These are phyloP conservation scores for Telmatochromis brachygnathus DNA, from an alignment of 2,113 vertebrate species.

Conservation along the genomic window DNA sequence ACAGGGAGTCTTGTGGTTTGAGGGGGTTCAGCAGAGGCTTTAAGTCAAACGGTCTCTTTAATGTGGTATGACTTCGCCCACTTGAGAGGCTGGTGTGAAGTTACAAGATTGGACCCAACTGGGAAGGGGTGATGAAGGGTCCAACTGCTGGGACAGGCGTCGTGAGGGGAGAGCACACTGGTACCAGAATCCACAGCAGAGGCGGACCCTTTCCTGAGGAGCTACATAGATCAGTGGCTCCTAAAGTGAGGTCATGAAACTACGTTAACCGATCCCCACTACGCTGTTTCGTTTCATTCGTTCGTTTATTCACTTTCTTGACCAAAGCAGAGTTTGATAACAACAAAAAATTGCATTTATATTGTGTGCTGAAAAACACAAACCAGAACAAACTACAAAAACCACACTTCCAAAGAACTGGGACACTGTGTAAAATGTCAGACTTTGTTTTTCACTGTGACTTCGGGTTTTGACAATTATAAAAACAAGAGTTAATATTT, in stretches of 20 bases:
- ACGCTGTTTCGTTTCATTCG: not conserved
- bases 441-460: not conserved
- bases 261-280: not conserved
- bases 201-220: not conserved
- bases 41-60: constrained; percentile 51
- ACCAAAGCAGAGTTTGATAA: not conserved
- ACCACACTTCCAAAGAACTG: not conserved
- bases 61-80: constrained; percentile 70
- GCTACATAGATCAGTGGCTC: constrained; percentile 7
- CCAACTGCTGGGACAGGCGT: constrained; percentile 3
- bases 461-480: not conserved
- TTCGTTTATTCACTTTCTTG: not conserved
- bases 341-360: not conserved
- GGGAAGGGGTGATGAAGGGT: constrained; percentile 46
- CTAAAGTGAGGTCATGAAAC: not conserved
- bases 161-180: constrained; percentile 25
- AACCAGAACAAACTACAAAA: not conserved
- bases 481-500: not conserved
- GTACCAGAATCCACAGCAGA: constrained; percentile 18
- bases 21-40: constrained; percentile 27
- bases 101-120: constrained; percentile 58
- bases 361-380: not conserved
- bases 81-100: constrained; percentile 69
- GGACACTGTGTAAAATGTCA: not conserved
- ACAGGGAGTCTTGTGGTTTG: constrained; percentile 33